Evolutionary conservation across 2,113 vertebrate genomes (phyloP), one percentile per base, ranked within the genome.

Genomic region (Syngnathus typhle): DNA sequence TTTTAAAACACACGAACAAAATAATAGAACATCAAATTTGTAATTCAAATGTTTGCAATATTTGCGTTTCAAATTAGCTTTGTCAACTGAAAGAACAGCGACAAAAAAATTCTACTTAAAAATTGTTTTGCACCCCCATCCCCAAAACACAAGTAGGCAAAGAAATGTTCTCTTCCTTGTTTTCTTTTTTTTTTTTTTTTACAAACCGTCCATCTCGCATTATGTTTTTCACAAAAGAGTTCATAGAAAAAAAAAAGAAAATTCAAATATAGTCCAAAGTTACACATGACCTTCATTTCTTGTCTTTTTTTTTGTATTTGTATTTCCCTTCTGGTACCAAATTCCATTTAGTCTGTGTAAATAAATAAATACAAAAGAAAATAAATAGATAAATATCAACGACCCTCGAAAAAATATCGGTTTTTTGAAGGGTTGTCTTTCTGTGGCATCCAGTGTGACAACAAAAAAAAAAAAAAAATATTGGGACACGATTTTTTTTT

Each of bases 351-450:
- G 68, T 67, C 5, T 60, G 73, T 70, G 58, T 49, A 65, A 82
- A 88, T 87, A 87, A 89, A 91, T 88, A 89, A 84, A 88, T 88
- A 86, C 89, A 89, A 46, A 88, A 89, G 88, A 71, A 81, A 91
- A 92, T 91, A 92, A 90, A 92, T 92, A 91, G 80, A 91, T 90
- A 89, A 88, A 89, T 90, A 91, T 73, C 63, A 73, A 75, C 68
- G 47, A 72, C 60, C 82, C 81, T 13, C 13, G 27, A 10, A 15
- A 62, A 77, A 82, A 89, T 88, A 91, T 68, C 72, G 58, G 68
- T 85, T 78, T 73, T 60, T 64, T 69, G 60, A 71, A 73, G 65
- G 43, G 72, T 82, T 77, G 74, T 71, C 83, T 72, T 85, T 61
- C 6, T 41, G 27, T 8, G 9, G 12, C 19, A 41, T 41, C 19